phyloP scores from a whole-genome alignment of 2,888 invertebrate genomes.

The Drosophila prostipennis region DNA sequence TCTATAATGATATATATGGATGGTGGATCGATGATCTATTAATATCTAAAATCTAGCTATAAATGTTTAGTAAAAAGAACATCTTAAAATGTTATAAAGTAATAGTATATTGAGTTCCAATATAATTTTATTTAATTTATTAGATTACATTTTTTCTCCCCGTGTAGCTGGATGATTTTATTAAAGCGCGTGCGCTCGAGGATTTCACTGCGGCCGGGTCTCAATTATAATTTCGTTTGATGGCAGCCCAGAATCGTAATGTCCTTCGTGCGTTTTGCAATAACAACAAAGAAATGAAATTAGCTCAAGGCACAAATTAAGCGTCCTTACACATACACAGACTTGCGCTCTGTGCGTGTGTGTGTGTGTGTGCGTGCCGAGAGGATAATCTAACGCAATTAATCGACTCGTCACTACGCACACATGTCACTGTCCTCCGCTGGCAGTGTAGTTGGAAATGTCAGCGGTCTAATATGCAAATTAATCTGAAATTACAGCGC shows the following conservation, averaged over 20 bases:
- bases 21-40: background rate
- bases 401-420: slow-evolving; percentile 79
- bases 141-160: slow-evolving; percentile 11
- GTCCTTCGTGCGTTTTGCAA: slow-evolving; percentile 62
- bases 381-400: slow-evolving; percentile 79
- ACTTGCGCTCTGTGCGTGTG: background rate
- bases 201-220: slow-evolving; percentile 61
- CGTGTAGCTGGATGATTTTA: slow-evolving; percentile 52
- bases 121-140: no score
- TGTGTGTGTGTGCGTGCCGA: slow-evolving; percentile 41
- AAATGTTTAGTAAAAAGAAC: no score
- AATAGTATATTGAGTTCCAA: no score
- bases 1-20: no score
- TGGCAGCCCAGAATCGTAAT: slow-evolving; percentile 36
- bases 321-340: slow-evolving; percentile 19
- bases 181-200: slow-evolving; percentile 62
- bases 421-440: slow-evolving; percentile 54
- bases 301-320: slow-evolving; percentile 70
- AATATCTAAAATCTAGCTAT: no score
- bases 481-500: slow-evolving; percentile 70
- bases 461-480: slow-evolving; percentile 70
- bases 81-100: accelerated
- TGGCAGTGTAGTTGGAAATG: slow-evolving; percentile 26
- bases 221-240: slow-evolving; percentile 74
- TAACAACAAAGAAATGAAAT: slow-evolving; percentile 76